Evolutionary conservation across 92 coral and sea anemone genomes (phyloP), one percentile per base, ranked within the genome.

Genomic region (Bergia puertoricense): DNA sequence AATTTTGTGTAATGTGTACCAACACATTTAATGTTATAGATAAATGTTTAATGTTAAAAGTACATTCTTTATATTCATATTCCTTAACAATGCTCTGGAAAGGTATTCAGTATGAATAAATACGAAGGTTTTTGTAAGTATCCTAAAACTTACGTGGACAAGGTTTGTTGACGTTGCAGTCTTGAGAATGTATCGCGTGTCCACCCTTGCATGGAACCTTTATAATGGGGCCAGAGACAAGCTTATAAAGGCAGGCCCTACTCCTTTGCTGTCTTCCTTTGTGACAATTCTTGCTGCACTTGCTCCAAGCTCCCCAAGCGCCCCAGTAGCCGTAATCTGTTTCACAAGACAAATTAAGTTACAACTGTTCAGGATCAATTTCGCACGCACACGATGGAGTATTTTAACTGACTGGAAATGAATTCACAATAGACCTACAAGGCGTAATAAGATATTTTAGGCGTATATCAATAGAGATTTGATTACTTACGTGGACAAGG

Each of bases 131-230:
- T 4, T 48, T 48, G 54, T 48, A 48, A 48, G 54, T 8, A 48
- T 4, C 4, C 54, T 48, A 48, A 48, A 4, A 37, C 18, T 72
- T 72, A 72, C 76, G 7, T n/a, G 39, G 39, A 37, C 76, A 72
- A 23, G 40, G 76, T 38, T n/a, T 72, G 76, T 72, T 30, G 37
- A 72, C 42, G 13, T 72, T 72, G 76, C 76, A 72, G 6, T 36
- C 43, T 72, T n/a, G 6, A 6, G 23, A 36, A 38, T 72, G 76
- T 10, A 39, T 72, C 14, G 2, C 42, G 10, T 43, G 10, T 15
- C 39, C 81, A 13, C 81, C 81, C 37, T 43, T 77, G 81, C 81
- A 77, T 44, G 81, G 57, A 77, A 77, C 81, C 37, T 77, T 77
- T 9, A 5, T 77, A 10, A 18, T 15, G 1, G 37, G 57, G 3